Evolutionary conservation across 2,797 vertebrate species (phyloP).

Genomic region (Brachyrhaphis roseni): DNA sequence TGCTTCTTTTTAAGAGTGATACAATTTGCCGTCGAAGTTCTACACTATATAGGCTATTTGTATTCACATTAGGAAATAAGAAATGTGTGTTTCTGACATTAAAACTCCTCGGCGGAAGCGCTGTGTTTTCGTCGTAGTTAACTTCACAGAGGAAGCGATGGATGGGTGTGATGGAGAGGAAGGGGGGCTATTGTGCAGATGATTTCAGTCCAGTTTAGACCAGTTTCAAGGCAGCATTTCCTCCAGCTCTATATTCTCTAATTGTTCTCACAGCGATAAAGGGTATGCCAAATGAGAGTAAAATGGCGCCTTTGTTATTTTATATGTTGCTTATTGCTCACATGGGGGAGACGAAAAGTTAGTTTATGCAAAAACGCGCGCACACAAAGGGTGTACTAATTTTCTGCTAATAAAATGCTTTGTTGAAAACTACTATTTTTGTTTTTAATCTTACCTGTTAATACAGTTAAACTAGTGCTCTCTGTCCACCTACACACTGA

Average conservation of each 20-base stretch:
- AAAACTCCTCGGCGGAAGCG: not conserved
- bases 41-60: not conserved
- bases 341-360: not conserved
- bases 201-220: slow-evolving; percentile 85
- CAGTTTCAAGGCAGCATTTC: slow-evolving; percentile 73
- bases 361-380: not conserved
- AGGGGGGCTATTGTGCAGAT: slow-evolving; percentile 50
- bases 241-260: slow-evolving; percentile 58
- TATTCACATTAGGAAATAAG: not conserved
- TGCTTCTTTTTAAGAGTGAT: not conserved
- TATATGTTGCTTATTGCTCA: not conserved
- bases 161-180: not conserved
- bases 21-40: not conserved
- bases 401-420: too few species aligned
- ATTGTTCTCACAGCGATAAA: slow-evolving; percentile 35
- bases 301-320: not conserved
- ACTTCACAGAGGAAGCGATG: not conserved
- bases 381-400: not conserved
- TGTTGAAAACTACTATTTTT: not conserved
- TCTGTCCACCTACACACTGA: not conserved
- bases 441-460: not conserved
- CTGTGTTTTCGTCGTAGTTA: rapidly evolving
- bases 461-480: not conserved
- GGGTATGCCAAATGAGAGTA: not conserved
- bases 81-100: not conserved